These are phyloP conservation scores for Chlorodrepanis virens DNA, from an alignment of 2,113 vertebrate species.

Conservation along the genomic window DNA sequence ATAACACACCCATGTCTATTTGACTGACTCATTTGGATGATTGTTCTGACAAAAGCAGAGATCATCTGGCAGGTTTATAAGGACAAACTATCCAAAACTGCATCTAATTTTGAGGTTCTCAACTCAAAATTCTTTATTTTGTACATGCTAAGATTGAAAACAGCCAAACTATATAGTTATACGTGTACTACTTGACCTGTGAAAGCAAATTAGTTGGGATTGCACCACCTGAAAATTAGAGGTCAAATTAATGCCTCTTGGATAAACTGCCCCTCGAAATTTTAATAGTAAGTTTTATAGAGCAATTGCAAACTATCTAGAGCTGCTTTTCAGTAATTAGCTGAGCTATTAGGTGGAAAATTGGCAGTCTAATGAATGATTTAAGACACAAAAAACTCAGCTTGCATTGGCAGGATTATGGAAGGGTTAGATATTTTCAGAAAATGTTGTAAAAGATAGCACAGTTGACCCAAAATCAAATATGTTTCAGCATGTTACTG, in stretches of 20 bases:
- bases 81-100: background rate
- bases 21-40: constrained; percentile 64
- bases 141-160: background rate
- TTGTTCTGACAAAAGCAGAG: constrained; percentile 60
- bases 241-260: background rate
- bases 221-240: background rate
- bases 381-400: constrained; percentile 3
- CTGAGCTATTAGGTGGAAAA: constrained; percentile 59
- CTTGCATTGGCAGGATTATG: constrained; percentile 1
- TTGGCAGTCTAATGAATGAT: constrained; percentile 22
- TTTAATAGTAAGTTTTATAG: constrained; percentile 15
- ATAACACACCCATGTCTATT: constrained; percentile 57
- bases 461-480: background rate
- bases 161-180: background rate
- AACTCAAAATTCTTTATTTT: background rate
- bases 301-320: constrained; percentile 48
- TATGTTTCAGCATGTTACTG: background rate
- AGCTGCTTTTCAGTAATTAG: constrained; percentile 51
- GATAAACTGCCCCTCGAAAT: background rate
- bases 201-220: background rate
- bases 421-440: constrained; percentile 9
- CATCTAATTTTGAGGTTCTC: constrained; percentile 4
- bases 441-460: background rate
- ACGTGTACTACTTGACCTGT: background rate
- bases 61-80: constrained; percentile 36